Evolutionary conservation across 2,797 vertebrate species (phyloP).

Genomic region (Acanthurus leucopareius): DNA sequence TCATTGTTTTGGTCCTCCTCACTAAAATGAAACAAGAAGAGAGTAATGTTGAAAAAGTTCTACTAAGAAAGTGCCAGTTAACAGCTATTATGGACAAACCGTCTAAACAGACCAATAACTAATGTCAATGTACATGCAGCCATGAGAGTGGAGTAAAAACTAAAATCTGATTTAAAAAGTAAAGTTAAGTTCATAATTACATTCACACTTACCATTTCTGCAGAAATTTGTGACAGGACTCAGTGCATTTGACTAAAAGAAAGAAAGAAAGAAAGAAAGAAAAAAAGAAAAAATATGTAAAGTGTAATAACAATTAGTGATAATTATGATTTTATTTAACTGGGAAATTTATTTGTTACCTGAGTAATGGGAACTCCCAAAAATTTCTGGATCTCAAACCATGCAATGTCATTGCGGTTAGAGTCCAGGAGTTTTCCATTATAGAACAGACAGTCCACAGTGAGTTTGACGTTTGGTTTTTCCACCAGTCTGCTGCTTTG

Average conservation of each 20-base stretch:
- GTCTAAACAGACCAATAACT: too few relatives aligned
- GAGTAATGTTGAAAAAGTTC: too few relatives aligned
- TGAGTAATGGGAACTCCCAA: accelerated
- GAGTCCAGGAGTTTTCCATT: neutral
- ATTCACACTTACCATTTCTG: neutral
- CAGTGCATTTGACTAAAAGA: too few relatives aligned
- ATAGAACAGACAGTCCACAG: neutral
- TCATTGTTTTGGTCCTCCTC: too few relatives aligned
- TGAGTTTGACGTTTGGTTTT: neutral
- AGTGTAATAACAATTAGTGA: too few relatives aligned
- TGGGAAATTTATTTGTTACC: slow-evolving; percentile 24
- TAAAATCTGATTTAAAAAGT: too few relatives aligned
- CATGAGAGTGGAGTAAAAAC: neutral
- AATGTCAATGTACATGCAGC: neutral
- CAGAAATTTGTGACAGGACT: too few relatives aligned
- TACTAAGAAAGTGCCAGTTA: too few relatives aligned
- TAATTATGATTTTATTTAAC: too few relatives aligned
- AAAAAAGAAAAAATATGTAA: too few relatives aligned
- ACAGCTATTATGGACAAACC: too few relatives aligned
- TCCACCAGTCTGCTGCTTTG: neutral
- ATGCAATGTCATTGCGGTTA: neutral
- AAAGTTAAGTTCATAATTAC: neutral
- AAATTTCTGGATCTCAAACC: accelerated
- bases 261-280: neutral
- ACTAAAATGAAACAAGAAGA: too few relatives aligned